These are phyloP conservation scores for Lasioglossum malachurum DNA, from an alignment of 2,888 invertebrate genomes.

Conservation along the genomic window DNA sequence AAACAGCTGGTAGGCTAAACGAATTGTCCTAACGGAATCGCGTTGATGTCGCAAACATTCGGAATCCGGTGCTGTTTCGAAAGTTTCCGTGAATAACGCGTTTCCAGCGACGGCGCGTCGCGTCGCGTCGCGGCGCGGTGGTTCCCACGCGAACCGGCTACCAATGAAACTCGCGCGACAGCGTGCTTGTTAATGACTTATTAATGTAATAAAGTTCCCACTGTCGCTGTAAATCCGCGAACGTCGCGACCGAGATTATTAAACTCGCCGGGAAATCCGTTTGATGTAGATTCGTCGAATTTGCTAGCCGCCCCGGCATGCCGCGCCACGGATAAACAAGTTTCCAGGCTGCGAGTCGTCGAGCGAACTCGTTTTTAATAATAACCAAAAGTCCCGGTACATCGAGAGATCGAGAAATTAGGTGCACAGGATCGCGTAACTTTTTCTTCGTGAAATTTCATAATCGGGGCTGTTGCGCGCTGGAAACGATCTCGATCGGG, in stretches of 20 bases:
- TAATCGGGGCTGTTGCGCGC: background rate
- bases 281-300: background rate
- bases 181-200: constrained; percentile 20
- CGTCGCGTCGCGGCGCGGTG: background rate
- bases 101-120: background rate
- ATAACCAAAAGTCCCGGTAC: background rate
- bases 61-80: background rate
- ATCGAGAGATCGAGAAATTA: background rate
- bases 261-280: constrained; percentile 1
- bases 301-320: background rate
- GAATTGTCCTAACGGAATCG: background rate
- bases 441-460: background rate
- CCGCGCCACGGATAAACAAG: background rate
- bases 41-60: background rate
- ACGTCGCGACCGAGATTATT: background rate
- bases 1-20: background rate
- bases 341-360: background rate
- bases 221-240: constrained; percentile 17
- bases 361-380: background rate
- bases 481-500: background rate
- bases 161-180: constrained; percentile 18
- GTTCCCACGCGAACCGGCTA: background rate
- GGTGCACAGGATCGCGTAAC: background rate
- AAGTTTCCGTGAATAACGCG: background rate
- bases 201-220: constrained; percentile 22